These are phyloP conservation scores for Paedocypris micromegethes DNA, from an alignment of 2,797 vertebrate genomes.

Conservation along the genomic window DNA sequence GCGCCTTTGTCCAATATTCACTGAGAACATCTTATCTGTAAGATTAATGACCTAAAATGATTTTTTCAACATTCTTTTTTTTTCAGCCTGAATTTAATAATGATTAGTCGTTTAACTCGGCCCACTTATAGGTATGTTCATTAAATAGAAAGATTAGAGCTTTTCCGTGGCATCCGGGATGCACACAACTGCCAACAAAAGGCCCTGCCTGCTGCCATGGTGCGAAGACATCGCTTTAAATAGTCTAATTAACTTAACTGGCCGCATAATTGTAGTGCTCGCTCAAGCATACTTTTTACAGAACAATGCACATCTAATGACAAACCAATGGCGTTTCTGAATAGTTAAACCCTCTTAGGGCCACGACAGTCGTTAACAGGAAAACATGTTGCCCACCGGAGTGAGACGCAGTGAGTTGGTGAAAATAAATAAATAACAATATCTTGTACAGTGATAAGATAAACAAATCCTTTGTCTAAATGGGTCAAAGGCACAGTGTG, in stretches of 20 bases:
- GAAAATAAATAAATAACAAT: conserved; percentile 44
- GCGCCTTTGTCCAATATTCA: background rate
- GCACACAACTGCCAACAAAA: conserved; percentile 5
- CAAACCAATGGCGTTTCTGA: conserved; percentile 63
- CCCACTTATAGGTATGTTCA: background rate
- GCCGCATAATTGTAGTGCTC: conserved; percentile 66
- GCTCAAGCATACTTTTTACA: conserved; percentile 61
- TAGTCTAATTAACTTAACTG: conserved; percentile 65
- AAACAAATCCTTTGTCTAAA: conserved; percentile 63
- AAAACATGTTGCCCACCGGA: conserved; percentile 51
- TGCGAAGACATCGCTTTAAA: conserved; percentile 47
- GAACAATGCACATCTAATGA: conserved; percentile 67
- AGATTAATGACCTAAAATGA: background rate
- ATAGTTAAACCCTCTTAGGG: conserved; percentile 62
- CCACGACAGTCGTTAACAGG: conserved; percentile 59
- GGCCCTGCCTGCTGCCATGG: conserved; percentile 25
- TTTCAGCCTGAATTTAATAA: conserved; percentile 3
- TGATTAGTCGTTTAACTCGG: conserved; percentile 21
- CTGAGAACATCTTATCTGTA: background rate
- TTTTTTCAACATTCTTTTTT: background rate
- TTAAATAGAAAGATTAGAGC: conserved; percentile 9
- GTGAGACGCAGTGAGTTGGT: conserved; percentile 52
- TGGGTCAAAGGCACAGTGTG: conserved; percentile 56
- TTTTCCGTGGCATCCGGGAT: background rate
- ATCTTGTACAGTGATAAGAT: conserved; percentile 52